A percentile compares a stretch with the other conserved stretches of the same genome.
Conservation (phyloP, 2,888 invertebrate species). For the Protodeltote pygarga region DNA sequence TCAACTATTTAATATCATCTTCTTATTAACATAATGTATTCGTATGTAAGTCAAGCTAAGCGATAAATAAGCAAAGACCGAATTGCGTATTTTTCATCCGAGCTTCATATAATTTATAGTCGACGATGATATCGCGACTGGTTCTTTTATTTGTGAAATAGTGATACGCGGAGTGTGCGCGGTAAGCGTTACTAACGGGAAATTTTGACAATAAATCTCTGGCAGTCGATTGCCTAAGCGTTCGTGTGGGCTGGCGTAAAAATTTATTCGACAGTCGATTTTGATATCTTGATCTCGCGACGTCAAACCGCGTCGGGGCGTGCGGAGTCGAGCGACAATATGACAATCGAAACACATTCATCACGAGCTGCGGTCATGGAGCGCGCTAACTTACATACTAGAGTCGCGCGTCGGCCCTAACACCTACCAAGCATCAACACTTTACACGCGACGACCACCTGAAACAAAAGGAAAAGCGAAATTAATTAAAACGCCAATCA, state of each 20-base stretch:
- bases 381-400: conserved; percentile 61
- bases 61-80: conserved; percentile 83
- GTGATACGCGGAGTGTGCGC: conserved; percentile 85
- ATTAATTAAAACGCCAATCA: conserved; percentile 85
- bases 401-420: conserved; percentile 49
- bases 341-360: conserved; percentile 47
- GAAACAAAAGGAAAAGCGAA: conserved; percentile 87
- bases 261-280: conserved; percentile 80
- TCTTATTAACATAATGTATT: conserved; percentile 75
- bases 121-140: conserved; percentile 85
- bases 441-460: conserved; percentile 82
- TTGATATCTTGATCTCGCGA: conserved; percentile 83
- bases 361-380: conserved; percentile 48
- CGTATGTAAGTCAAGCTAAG: conserved; percentile 75
- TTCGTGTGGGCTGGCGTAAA: conserved; percentile 82
- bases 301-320: conserved; percentile 64
- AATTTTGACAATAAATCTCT: conserved; percentile 86
- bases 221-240: conserved; percentile 86
- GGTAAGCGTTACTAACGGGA: conserved; percentile 86
- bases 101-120: conserved; percentile 84
- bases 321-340: conserved; percentile 57
- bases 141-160: conserved; percentile 87
- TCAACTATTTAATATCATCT: conserved; percentile 65
- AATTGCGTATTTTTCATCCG: conserved; percentile 84
- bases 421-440: conserved; percentile 77